Percentiles rank a stretch among this genome's conserved stretches.
Conservation (phyloP, 2,797 vertebrate species). For the Xiphorhynchus erythropygius region DNA sequence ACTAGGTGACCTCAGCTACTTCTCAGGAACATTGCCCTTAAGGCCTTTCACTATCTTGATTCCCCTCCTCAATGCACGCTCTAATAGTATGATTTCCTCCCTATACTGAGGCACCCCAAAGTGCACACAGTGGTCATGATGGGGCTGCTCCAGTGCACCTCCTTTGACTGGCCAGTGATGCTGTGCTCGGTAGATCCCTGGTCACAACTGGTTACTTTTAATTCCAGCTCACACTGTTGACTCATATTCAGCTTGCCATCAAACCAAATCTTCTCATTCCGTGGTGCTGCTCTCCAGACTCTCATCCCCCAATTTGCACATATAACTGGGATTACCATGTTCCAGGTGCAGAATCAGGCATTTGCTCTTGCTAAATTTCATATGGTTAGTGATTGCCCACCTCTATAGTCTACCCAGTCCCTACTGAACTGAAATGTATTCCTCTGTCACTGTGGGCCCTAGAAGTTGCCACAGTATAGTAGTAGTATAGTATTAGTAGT, state of each 20-base stretch:
- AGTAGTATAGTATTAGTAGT: not conserved
- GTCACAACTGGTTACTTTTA: not conserved
- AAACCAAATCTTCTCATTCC: not conserved
- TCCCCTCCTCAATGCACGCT: no score
- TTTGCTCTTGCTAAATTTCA: not conserved
- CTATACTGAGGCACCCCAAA: no score
- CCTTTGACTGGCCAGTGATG: accelerated
- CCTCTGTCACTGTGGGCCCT: not conserved
- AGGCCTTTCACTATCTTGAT: no score
- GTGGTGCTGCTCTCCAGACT: not conserved
- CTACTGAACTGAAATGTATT: not conserved
- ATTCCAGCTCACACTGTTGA: not conserved
- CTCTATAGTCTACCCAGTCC: not conserved
- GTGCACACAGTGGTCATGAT: no score
- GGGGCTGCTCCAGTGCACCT: not conserved
- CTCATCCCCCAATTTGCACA: accelerated
- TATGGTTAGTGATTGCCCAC: not conserved
- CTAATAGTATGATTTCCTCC: no score
- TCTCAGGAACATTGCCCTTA: no score
- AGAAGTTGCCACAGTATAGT: not conserved
- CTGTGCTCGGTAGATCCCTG: not conserved
- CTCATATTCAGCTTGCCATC: not conserved
- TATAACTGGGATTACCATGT: not conserved
- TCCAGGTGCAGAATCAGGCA: not conserved
- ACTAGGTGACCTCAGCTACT: no score